phyloP scores from a whole-genome alignment of 1,140 invertebrate species.

The Palaemon carinicauda region DNA sequence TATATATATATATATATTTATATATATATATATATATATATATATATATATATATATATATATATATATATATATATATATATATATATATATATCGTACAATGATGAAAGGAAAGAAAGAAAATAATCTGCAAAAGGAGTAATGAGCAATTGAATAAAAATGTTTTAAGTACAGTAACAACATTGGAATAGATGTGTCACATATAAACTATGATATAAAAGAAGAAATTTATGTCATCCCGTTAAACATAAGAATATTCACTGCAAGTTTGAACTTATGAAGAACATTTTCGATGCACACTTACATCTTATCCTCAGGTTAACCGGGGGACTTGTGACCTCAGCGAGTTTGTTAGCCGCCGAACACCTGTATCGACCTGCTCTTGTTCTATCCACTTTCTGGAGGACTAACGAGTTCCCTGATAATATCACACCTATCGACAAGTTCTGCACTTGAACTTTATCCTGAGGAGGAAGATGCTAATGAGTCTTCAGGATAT shows the following conservation, averaged over 20 bases:
- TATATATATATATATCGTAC: not conserved
- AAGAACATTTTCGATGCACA: too few species aligned
- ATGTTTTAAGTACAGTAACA: too few species aligned
- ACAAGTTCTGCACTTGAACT: constrained; percentile 71
- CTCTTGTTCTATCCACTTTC: constrained; percentile 70
- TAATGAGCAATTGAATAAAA: too few species aligned
- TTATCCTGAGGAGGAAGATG: constrained; percentile 64
- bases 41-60: not conserved
- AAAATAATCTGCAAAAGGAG: too few species aligned
- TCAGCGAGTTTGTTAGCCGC: constrained; percentile 67
- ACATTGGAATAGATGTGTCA: too few species aligned
- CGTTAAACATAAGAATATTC: too few species aligned
- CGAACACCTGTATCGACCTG: constrained; percentile 76
- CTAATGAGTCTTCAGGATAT: not conserved
- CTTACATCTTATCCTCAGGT: constrained; percentile 21
- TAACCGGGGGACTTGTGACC: constrained; percentile 23
- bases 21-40: not conserved
- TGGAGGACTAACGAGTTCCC: constrained; percentile 74
- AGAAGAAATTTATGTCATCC: too few species aligned
- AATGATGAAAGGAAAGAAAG: too few species aligned
- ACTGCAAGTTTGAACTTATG: too few species aligned
- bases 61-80: not conserved
- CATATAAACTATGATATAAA: too few species aligned
- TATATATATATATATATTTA: not conserved
- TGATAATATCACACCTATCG: constrained; percentile 72